These are phyloP conservation scores for Sthenelais limicola DNA, from an alignment of 2,888 invertebrate species.

Conservation along the genomic window DNA sequence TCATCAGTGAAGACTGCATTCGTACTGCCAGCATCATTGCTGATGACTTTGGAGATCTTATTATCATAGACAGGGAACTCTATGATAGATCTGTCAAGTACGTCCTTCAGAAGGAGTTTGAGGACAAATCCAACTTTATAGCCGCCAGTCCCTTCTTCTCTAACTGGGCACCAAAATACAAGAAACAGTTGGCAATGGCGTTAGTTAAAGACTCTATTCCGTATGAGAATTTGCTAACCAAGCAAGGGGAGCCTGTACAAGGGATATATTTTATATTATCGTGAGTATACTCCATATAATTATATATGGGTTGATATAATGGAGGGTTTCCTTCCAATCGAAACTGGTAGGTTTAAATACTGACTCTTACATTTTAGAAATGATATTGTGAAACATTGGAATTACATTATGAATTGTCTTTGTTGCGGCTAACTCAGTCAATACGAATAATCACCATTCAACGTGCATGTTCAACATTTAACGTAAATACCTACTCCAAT, in stretches of 20 bases:
- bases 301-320: no score
- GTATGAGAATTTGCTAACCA: slow-evolving; percentile 64
- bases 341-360: no score
- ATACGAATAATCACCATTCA: no score
- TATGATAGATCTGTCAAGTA: slow-evolving; percentile 68
- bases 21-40: slow-evolving; percentile 70
- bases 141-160: slow-evolving; percentile 64
- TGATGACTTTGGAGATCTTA: slow-evolving; percentile 65
- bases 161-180: slow-evolving; percentile 68
- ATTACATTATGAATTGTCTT: no score
- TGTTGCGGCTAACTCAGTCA: no score
- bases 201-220: slow-evolving; percentile 64
- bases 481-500: no score
- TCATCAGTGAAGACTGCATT: slow-evolving; percentile 67
- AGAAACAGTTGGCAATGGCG: slow-evolving; percentile 71
- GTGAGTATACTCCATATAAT: slow-evolving; percentile 55
- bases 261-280: slow-evolving; percentile 69
- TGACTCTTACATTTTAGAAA: no score
- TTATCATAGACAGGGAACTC: slow-evolving; percentile 68
- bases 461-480: no score
- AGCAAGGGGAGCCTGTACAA: slow-evolving; percentile 65
- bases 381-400: no score
- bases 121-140: slow-evolving; percentile 68
- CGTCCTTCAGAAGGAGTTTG: slow-evolving; percentile 67
- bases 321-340: no score